Conservation (phyloP, 2,113 vertebrate species). For the Aix galericulata region DNA sequence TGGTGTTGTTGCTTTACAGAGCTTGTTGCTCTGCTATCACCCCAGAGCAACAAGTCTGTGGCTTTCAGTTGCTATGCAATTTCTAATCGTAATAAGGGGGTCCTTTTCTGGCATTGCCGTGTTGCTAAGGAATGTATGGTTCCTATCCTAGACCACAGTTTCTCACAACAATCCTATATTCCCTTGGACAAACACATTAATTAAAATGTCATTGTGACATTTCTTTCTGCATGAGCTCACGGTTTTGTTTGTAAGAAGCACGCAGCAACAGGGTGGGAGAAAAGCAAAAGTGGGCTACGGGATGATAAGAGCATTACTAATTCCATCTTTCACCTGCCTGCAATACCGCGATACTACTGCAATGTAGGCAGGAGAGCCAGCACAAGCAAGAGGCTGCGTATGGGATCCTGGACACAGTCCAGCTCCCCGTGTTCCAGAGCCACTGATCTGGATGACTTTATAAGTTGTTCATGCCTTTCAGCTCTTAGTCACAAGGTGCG, state of each 20-base stretch:
- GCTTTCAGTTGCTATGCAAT: not conserved
- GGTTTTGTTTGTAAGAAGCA: conserved; percentile 34
- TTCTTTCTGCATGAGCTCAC: conserved; percentile 28
- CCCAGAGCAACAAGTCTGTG: not conserved
- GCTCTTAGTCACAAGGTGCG: conserved; percentile 8
- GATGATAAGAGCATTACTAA: not conserved
- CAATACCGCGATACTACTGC: not conserved
- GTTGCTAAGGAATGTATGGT: conserved; percentile 20
- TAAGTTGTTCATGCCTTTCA: conserved; percentile 1
- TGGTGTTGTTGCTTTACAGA: not conserved
- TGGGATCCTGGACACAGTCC: not conserved
- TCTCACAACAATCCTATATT: not conserved
- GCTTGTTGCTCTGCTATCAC: not conserved
- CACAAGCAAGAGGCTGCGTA: not conserved
- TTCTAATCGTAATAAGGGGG: not conserved
- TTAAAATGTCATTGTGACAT: conserved; percentile 62
- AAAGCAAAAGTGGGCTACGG: not conserved
- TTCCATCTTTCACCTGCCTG: not conserved
- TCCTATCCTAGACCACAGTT: not conserved
- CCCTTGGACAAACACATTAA: conserved; percentile 33
- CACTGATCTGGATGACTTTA: not conserved
- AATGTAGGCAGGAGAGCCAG: not conserved
- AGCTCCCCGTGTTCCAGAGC: not conserved
- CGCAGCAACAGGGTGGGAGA: not conserved
- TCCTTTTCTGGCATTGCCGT: not conserved